A percentile compares a stretch with the other conserved stretches of the same genome.
These are phyloP conservation scores for Scalopus aquaticus DNA, from an alignment of 2,113 vertebrate species.

Conservation along the genomic window DNA sequence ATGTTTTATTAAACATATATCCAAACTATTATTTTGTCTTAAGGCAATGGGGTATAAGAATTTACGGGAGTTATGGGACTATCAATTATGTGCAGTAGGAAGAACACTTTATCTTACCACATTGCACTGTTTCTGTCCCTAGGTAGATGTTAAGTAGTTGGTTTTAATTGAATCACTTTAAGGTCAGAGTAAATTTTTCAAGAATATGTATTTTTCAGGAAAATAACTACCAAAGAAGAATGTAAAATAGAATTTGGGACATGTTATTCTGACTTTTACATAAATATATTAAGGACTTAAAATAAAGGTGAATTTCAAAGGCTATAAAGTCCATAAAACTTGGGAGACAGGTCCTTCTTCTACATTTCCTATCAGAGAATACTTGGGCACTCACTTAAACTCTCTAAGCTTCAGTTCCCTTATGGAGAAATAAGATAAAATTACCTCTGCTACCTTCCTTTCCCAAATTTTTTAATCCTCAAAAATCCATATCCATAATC, in stretches of 20 bases:
- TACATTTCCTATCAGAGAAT: not conserved
- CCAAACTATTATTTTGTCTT: slow-evolving; percentile 12
- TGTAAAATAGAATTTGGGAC: slow-evolving; percentile 1
- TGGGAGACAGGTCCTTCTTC: not conserved
- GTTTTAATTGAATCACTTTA: slow-evolving; percentile 43
- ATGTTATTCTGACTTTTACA: not conserved
- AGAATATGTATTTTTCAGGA: not conserved
- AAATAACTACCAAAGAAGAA: not conserved
- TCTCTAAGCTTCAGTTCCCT: not conserved
- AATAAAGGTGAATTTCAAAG: not conserved
- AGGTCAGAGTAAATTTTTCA: not conserved
- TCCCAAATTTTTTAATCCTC: not conserved
- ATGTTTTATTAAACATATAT: slow-evolving; percentile 37
- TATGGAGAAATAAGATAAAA: not conserved
- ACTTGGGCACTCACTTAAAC: not conserved
- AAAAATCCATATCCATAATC: not conserved
- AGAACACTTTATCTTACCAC: not conserved
- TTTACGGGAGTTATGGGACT: not conserved
- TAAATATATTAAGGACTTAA: not conserved
- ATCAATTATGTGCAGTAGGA: not conserved
- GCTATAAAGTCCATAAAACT: not conserved
- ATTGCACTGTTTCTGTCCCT: not conserved
- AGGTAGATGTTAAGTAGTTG: not conserved
- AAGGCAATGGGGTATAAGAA: not conserved
- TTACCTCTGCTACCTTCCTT: not conserved